phyloP scores from a whole-genome alignment of 2,113 vertebrate genomes.

The Pseudopipra pipra region DNA sequence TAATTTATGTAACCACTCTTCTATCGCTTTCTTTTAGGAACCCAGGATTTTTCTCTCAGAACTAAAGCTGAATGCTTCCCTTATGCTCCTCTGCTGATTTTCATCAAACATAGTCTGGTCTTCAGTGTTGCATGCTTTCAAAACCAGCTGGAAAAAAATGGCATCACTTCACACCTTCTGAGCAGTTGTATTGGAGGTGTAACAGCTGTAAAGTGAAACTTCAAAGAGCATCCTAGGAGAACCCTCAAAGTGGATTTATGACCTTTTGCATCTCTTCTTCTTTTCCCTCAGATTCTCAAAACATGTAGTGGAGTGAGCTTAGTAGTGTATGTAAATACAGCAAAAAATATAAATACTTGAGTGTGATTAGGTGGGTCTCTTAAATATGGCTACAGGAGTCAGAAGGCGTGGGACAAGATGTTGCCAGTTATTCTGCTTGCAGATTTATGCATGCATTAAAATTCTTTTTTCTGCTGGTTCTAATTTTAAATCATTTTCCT shows the following conservation, averaged over 20 bases:
- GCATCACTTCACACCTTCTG: constrained; percentile 41
- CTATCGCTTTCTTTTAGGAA: constrained; percentile 49
- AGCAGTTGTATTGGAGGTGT: constrained; percentile 39
- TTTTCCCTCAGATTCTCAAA: neutral
- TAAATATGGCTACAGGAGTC: neutral
- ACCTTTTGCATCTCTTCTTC: neutral
- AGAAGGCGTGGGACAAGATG: neutral
- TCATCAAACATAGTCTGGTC: neutral
- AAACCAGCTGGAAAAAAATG: constrained; percentile 33
- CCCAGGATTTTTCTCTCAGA: neutral
- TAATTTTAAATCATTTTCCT: constrained; percentile 2
- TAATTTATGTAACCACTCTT: neutral
- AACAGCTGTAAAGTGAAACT: constrained; percentile 40
- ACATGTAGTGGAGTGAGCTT: neutral
- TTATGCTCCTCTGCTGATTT: neutral
- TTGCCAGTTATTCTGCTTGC: constrained; percentile 42
- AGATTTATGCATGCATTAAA: neutral
- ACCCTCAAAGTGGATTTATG: neutral
- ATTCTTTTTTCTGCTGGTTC: neutral
- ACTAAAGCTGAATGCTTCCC: neutral
- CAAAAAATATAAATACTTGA: neutral
- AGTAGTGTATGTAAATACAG: neutral
- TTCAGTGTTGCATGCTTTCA: neutral
- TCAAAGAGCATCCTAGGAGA: neutral
- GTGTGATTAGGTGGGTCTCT: neutral